Evolutionary conservation across 2,888 invertebrate species (phyloP).

Genomic region (Trachelus tabidus): DNA sequence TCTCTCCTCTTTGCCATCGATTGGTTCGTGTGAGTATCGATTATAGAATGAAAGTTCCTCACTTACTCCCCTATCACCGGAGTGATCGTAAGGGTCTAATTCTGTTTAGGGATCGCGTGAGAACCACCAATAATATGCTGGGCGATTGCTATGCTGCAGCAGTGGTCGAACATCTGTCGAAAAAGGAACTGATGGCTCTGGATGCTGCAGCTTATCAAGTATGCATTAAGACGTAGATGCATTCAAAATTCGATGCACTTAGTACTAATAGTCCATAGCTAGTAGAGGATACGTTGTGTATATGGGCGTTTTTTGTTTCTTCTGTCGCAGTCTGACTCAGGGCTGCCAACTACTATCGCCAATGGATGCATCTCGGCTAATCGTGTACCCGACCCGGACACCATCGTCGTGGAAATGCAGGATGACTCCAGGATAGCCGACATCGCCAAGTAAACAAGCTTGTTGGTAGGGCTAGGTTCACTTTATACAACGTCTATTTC

Average conservation of each 20-base stretch:
- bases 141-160: conserved; percentile 91
- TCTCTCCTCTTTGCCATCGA: conserved; percentile 87
- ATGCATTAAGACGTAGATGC: background rate
- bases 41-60: background rate
- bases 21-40: conserved; percentile 85
- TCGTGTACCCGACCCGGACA: conserved; percentile 63
- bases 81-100: conserved; percentile 2
- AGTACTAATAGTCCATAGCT: too few relatives aligned
- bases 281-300: too few relatives aligned
- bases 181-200: conserved; percentile 82
- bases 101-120: conserved; percentile 79
- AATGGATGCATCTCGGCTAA: conserved; percentile 63
- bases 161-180: conserved; percentile 84
- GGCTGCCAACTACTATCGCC: conserved; percentile 59
- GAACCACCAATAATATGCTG: conserved; percentile 89
- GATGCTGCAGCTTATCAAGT: conserved; percentile 76
- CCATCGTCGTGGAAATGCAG: conserved; percentile 63
- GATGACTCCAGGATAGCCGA: conserved; percentile 62
- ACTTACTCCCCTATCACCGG: background rate
- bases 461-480: conserved; percentile 65
- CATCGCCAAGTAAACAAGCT: conserved; percentile 65
- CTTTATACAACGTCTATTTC: conserved; percentile 30
- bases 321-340: conserved; percentile 57
- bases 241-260: too few relatives aligned
- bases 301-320: conserved; percentile 2